Evolutionary conservation across 1,140 invertebrate genomes (phyloP).

Genomic region (Onthophagus taurus): DNA sequence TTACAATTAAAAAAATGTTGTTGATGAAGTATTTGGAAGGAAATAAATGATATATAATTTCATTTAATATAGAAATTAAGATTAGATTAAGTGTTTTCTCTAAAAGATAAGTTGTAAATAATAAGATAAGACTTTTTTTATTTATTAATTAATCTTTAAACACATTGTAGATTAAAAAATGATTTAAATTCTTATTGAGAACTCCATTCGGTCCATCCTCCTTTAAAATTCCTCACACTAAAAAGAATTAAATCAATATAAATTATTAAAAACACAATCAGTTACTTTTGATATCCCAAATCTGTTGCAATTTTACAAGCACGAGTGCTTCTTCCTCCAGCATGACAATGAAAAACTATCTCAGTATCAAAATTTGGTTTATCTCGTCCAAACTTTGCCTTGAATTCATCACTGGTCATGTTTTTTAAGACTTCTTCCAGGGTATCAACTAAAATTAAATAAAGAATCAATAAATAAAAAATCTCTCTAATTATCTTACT

Average conservation of each 20-base stretch:
- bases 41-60: no score
- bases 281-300: constrained; percentile 39
- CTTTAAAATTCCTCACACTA: constrained; percentile 37
- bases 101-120: no score
- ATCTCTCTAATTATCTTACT: no score
- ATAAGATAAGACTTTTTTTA: no score
- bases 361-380: constrained; percentile 39
- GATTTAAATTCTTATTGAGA: no score
- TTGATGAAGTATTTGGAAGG: no score
- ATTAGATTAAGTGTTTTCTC: no score
- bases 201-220: constrained; percentile 40
- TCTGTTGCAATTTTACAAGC: constrained; percentile 34
- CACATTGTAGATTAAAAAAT: background rate
- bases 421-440: constrained; percentile 31
- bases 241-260: constrained; percentile 17
- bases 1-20: no score
- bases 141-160: no score
- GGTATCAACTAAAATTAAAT: constrained; percentile 20
- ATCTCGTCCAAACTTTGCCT: constrained; percentile 29
- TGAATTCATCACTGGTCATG: constrained; percentile 34
- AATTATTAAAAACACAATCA: background rate
- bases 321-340: constrained; percentile 36
- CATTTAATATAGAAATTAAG: no score
- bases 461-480: background rate
- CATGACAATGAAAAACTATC: constrained; percentile 39